Base-by-base conservation (phyloP, 2,797 vertebrate species). In the Gymnodraco acuticeps region DNA sequence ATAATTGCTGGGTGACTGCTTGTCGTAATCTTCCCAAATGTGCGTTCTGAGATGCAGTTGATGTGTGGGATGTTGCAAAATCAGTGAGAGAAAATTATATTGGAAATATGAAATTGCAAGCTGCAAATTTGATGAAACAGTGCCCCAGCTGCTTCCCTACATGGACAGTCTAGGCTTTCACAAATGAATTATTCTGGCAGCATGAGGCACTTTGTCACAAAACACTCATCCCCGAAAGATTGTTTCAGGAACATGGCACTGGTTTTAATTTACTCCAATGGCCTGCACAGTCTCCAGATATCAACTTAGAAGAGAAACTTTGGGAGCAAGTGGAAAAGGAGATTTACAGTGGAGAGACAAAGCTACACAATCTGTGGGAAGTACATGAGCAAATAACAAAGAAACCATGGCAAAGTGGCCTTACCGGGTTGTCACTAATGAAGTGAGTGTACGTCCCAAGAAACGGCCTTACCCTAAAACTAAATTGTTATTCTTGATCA, bases 111-210 rank as follows among this genome's bases (percentile, higher is more conserved):
- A 73, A 58, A 78, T 73, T 61, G 59, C 48, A 27, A 31, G 41
- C 43, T 67, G 47, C 69, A 82, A 48, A 75, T 80, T 19, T 66
- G 63, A 80, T 81, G 50, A 60, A 88, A 77, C 2, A 5, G 1
- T 53, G 69, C 47, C 74, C 54, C 80, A 81, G 82, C 77, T 84
- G 80, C 10, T 1, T 75, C 54, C 52, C 61, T 63, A 69, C 69
- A 50, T 33, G 78, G 55, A 56, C 46, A 41, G 73, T 42, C 38
- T 50, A 16, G 46, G 65, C 69, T 70, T 76, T 68, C 48, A 56
- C 55, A 62, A 77, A 81, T 76, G 31, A 65, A 72, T 78, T 76
- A 56, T 60, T 45, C 64, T 78, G 73, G 67, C 62, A 60, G 16
- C 46, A 51, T 48, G 8, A 20, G 31, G 33, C 45, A 66, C 23